A percentile compares a stretch with the other conserved stretches of the same genome.
Evolutionary conservation across 2,888 invertebrate species (phyloP).

Genomic region (Parthenolecanium corni): DNA sequence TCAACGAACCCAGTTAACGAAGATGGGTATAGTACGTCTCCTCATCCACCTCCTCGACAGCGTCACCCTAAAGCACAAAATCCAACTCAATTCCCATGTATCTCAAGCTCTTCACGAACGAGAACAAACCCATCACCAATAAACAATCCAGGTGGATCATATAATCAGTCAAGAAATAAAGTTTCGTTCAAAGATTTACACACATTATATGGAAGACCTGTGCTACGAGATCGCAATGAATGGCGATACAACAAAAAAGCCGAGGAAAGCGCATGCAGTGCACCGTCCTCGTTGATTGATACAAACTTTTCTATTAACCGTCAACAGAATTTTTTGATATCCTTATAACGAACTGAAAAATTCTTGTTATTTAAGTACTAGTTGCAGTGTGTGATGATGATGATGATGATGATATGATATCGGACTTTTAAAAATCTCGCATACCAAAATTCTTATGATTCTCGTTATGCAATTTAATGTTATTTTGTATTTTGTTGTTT

Average conservation of each 20-base stretch:
- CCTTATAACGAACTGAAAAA: background rate
- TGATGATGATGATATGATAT: too few relatives aligned
- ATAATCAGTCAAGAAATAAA: constrained; percentile 38
- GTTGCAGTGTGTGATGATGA: background rate
- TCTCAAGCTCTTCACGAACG: constrained; percentile 71
- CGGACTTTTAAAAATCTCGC: background rate
- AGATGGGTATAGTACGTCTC: background rate
- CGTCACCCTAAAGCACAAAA: constrained; percentile 23
- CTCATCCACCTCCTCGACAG: constrained; percentile 22
- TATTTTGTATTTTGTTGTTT: too few relatives aligned
- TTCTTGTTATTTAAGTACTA: background rate
- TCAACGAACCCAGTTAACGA: background rate
- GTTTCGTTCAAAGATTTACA: constrained; percentile 59
- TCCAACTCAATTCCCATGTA: constrained; percentile 37
- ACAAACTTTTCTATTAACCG: background rate
- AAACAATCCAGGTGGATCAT: background rate
- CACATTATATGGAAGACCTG: constrained; percentile 53
- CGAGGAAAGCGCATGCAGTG: background rate
- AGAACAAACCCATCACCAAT: constrained; percentile 38
- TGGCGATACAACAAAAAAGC: constrained; percentile 46
- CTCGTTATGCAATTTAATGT: too few relatives aligned
- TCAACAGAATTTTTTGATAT: constrained; percentile 17
- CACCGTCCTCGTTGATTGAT: background rate
- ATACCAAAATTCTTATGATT: background rate
- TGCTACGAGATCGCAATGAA: constrained; percentile 53